Evolutionary conservation across 2,113 vertebrate genomes (phyloP), one percentile per base, ranked within the genome.

Genomic region (Prionailurus bengalensis): DNA sequence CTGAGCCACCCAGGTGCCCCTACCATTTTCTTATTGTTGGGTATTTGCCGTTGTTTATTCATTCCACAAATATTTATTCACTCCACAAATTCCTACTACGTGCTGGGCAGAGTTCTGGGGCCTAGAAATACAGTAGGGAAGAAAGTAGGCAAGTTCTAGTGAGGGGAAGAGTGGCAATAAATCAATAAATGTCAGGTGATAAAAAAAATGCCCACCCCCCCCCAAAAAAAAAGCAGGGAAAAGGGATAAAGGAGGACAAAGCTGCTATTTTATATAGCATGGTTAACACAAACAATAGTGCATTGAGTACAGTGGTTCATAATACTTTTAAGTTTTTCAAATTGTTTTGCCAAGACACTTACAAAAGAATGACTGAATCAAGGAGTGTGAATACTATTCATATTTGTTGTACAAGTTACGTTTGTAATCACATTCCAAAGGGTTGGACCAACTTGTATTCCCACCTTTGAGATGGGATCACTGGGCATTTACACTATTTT

Each of bases 331-430:
- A 31, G 14, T 84, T 63, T 90, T 94, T 88, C 45, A 81, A 63
- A 73, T 95, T 90, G 48, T 80, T 94, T 92, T 86, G 33, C 68
- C 42, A 85, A 79, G 27, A 66, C 85, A 71, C 31, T 92, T 53
- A 51, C 53, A 17, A 90, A 81, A 92, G 68, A 93, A 81, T 48
- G 84, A 83, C 25, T 85, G 61, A 39, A 11, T 91, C 29, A 71
- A 94, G 58, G 31, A 90, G 29, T 79, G 25, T 82, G 63, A 96
- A 55, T 63, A 29, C 81, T 93, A 96, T 84, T 93, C 19, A 80
- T 79, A 58, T 73, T 81, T n/a, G 79, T 93, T 85, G 25, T 68
- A 45, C 48, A 25, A 71, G 48, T 19, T 93, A 25, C 71, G 48
- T 19, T 93, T 27, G 66, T 71, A 76, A 36, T 73, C 73, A 36